Base-by-base conservation (phyloP, 2,797 vertebrate genomes). In the Nasua narica region DNA sequence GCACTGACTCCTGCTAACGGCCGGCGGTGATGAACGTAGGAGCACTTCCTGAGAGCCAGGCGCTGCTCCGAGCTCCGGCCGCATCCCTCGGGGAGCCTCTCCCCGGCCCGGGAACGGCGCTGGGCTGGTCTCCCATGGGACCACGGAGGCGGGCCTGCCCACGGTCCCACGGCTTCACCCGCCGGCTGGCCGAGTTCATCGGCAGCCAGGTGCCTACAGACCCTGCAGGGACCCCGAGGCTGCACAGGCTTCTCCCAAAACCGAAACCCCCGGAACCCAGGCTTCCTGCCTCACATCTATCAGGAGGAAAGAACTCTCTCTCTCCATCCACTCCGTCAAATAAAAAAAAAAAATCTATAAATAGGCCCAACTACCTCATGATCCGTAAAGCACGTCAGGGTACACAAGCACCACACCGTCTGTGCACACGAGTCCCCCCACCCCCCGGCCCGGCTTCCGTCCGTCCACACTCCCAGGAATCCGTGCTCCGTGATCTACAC, bases 371-470 rank as follows among this genome's bases (percentile, higher is more conserved):
- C 79, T 58, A 65, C 19, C 25, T 32, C 3, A 1, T 19, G 7
- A 18, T 37, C 37, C 35, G 5, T 1, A 3, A 4, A 37, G 35
- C 21, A 23, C 35, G 4, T 19, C 29, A 10, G 1, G 12, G 35
- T 2, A 27, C 16, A 32, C 6, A 70, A 58, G 35, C 10, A 15
- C 3, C 2, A 25, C 6, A 19, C 35, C 60, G 52, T 7, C 18
- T 78, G 21, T 10, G 23, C 40, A 70, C 10, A 50, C 25, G 15
- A 46, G 16, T 16, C 4, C 35, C 10, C 40, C 25, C 50, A 16
- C 3, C 40, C 40, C 43, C 43, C 40, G 40, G 0, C 7, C 11
- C 0, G 11, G 12, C 65, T 10, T 18, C 1, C 1, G 5, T 21
- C 35, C 23, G 3, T 16, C 78, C 43, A 37, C 48, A 58, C 8